Conservation (phyloP, 1,140 invertebrate species). For the Conopomorpha cramerella region DNA sequence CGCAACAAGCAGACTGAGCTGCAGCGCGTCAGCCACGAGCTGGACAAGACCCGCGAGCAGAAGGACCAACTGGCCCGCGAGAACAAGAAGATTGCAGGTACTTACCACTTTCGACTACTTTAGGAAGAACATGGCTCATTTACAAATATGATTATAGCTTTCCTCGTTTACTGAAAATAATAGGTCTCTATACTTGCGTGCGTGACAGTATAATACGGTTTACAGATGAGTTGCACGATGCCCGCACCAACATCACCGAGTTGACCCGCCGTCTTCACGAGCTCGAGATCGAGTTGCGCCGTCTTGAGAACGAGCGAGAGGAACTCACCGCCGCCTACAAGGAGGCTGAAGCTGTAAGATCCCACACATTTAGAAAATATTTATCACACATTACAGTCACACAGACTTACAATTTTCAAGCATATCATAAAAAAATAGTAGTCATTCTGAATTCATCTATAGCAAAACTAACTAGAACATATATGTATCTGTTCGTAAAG, state of each 20-base stretch:
- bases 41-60: conserved; percentile 93
- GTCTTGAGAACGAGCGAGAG: conserved; percentile 95
- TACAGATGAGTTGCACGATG: conserved; percentile 92
- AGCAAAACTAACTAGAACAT: too few species aligned
- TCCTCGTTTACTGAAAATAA: too few species aligned
- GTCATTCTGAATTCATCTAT: too few species aligned
- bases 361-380: conserved; percentile 2
- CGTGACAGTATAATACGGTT: too few species aligned
- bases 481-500: too few species aligned
- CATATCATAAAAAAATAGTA: too few species aligned
- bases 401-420: too few species aligned
- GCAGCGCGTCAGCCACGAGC: conserved; percentile 82
- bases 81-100: conserved; percentile 94
- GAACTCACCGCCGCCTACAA: conserved; percentile 95
- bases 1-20: conserved; percentile 87
- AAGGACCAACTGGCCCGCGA: conserved; percentile 89
- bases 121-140: too few species aligned
- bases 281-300: conserved; percentile 91
- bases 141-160: too few species aligned
- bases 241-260: conserved; percentile 87
- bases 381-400: too few species aligned
- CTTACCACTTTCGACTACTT: too few species aligned
- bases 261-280: conserved; percentile 93
- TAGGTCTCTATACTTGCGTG: too few species aligned
- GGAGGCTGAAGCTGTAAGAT: conserved; percentile 92